These are phyloP conservation scores for Falcunculus frontatus DNA, from an alignment of 2,113 vertebrate genomes.

Conservation along the genomic window DNA sequence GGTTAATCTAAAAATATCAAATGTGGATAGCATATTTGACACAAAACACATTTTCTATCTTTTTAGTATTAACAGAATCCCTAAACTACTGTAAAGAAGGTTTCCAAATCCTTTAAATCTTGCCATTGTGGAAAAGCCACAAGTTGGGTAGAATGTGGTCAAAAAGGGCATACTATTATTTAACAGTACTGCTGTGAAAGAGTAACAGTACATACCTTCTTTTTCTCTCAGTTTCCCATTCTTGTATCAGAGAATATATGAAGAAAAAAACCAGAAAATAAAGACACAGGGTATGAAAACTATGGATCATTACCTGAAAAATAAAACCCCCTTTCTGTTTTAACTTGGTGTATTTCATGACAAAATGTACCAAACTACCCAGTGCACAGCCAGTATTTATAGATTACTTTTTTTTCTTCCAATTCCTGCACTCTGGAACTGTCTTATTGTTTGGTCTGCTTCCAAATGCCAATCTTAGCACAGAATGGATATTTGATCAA, in stretches of 20 bases:
- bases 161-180: background rate
- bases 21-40: background rate
- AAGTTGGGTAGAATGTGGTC: background rate
- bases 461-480: background rate
- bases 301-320: background rate
- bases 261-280: background rate
- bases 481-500: background rate
- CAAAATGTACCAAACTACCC: background rate
- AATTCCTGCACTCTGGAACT: background rate
- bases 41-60: background rate
- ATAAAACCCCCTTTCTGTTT: rapidly evolving
- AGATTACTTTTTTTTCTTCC: background rate
- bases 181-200: background rate
- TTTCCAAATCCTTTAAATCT: background rate
- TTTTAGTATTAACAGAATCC: background rate
- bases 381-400: background rate
- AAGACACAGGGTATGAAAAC: background rate
- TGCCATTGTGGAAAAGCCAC: background rate
- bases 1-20: background rate
- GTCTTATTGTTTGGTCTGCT: background rate
- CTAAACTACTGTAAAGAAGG: background rate
- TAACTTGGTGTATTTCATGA: background rate
- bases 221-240: background rate
- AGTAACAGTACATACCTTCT: background rate
- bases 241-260: background rate